These are phyloP conservation scores for Conopomorpha cramerella DNA, from an alignment of 1,140 invertebrate species.

Conservation along the genomic window DNA sequence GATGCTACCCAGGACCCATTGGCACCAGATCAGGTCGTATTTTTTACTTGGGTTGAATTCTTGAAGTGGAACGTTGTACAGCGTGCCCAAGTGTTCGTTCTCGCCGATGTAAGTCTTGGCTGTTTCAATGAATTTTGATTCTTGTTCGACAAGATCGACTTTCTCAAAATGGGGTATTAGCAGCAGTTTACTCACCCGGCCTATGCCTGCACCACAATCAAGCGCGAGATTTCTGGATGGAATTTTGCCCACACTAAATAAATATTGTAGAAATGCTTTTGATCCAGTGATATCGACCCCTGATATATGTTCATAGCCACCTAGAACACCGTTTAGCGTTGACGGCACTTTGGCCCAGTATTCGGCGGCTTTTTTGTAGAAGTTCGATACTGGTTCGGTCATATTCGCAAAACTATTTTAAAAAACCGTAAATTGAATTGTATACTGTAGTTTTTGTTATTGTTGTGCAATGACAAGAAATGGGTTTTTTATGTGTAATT, in stretches of 20 bases:
- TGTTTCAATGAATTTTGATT: slow-evolving; percentile 63
- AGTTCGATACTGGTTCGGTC: slow-evolving; percentile 24
- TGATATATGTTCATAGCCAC: slow-evolving; percentile 88
- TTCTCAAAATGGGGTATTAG: slow-evolving; percentile 81
- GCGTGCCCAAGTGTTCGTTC: slow-evolving; percentile 60
- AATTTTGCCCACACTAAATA: slow-evolving; percentile 64
- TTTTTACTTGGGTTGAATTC: slow-evolving; percentile 72
- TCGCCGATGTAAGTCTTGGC: slow-evolving; percentile 25
- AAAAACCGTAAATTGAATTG: too few relatives aligned
- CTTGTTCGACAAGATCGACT: slow-evolving; percentile 95
- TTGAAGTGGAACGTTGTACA: slow-evolving; percentile 74
- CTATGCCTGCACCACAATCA: slow-evolving; percentile 98
- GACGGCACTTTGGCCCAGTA: slow-evolving; percentile 86
- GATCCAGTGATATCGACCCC: slow-evolving; percentile 87
- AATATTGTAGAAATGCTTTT: slow-evolving; percentile 72
- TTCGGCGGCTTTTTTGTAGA: slow-evolving; percentile 76
- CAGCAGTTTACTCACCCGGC: slow-evolving; percentile 89
- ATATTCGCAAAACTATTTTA: too few relatives aligned
- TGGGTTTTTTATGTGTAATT: too few relatives aligned
- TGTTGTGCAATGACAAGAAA: too few relatives aligned
- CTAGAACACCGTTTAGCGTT: slow-evolving; percentile 94
- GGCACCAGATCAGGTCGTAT: slow-evolving; percentile 97
- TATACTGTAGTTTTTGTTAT: too few relatives aligned
- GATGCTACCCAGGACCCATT: slow-evolving; percentile 96
- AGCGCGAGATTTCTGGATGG: slow-evolving; percentile 71